Evolutionary conservation across 1,140 invertebrate species (phyloP).

Genomic region (Oryzaephilus surinamensis): DNA sequence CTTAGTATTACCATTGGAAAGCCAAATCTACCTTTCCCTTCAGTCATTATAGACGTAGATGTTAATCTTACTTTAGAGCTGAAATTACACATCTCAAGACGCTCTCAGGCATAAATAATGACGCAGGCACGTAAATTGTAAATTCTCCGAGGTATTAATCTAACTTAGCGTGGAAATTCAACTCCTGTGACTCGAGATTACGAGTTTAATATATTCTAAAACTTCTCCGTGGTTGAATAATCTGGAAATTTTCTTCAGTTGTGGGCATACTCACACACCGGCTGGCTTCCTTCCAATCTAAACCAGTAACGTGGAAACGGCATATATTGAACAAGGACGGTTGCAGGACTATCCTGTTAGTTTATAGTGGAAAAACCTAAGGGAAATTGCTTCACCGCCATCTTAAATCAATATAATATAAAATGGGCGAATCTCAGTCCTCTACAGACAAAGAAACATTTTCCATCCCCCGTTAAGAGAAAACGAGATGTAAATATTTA

Average conservation of each 20-base stretch:
- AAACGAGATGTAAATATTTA: slow-evolving; percentile 11
- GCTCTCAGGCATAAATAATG: slow-evolving; percentile 33
- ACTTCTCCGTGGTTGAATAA: slow-evolving; percentile 26
- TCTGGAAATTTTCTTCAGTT: slow-evolving; percentile 6
- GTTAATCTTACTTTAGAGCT: slow-evolving; percentile 27
- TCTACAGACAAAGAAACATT: slow-evolving; percentile 21
- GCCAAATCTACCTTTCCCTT: neutral
- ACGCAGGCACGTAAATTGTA: slow-evolving; percentile 31
- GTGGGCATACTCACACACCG: neutral
- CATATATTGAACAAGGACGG: no score
- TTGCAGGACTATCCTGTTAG: no score
- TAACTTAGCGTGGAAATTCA: slow-evolving; percentile 35
- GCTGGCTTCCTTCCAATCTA: neutral
- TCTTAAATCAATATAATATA: slow-evolving; percentile 27
- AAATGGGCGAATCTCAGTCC: slow-evolving; percentile 24
- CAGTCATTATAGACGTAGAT: slow-evolving; percentile 15
- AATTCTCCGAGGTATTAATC: slow-evolving; percentile 34
- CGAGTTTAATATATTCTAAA: slow-evolving; percentile 34
- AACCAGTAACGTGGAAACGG: neutral
- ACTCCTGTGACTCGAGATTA: slow-evolving; percentile 34
- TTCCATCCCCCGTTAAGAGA: slow-evolving; percentile 21
- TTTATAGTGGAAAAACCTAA: neutral
- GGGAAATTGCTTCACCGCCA: slow-evolving; percentile 14
- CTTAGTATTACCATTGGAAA: no score
- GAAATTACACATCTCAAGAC: slow-evolving; percentile 33